phyloP scores from a whole-genome alignment of 1,140 invertebrate genomes.

The Drosophila teissieri region DNA sequence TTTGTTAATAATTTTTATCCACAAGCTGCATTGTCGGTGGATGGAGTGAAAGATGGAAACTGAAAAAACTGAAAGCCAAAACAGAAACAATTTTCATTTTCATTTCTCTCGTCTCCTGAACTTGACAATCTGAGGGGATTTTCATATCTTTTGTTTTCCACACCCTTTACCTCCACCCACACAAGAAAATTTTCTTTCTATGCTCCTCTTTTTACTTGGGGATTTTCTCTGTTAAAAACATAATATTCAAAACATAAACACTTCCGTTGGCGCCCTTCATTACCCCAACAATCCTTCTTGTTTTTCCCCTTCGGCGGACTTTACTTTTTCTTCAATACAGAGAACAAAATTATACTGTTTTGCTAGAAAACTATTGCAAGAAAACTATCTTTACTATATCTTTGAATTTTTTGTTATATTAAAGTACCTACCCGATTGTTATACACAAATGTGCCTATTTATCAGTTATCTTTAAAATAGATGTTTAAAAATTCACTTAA shows the following conservation, averaged over 20 bases:
- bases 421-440: too few relatives aligned
- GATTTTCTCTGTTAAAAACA: conserved; percentile 48
- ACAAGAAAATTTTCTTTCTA: conserved; percentile 15
- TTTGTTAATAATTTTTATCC: conserved; percentile 70
- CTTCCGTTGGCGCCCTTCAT: conserved; percentile 60
- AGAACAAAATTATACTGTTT: background rate
- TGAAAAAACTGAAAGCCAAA: conserved; percentile 1
- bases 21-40: conserved; percentile 46
- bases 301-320: conserved; percentile 14
- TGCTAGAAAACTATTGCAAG: background rate
- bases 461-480: too few relatives aligned
- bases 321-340: conserved; percentile 2
- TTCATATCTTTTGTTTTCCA: conserved; percentile 56
- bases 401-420: too few relatives aligned
- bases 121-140: conserved; percentile 80
- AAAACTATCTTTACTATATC: accelerated
- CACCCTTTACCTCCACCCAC: conserved; percentile 17
- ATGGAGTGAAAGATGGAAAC: conserved; percentile 33
- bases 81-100: conserved; percentile 66
- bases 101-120: conserved; percentile 59
- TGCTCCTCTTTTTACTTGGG: conserved; percentile 21
- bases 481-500: background rate
- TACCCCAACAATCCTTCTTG: conserved; percentile 25
- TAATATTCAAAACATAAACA: conserved; percentile 71
- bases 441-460: too few relatives aligned